Conservation (phyloP, 2,888 invertebrate species). For the Drosophila birchii region DNA sequence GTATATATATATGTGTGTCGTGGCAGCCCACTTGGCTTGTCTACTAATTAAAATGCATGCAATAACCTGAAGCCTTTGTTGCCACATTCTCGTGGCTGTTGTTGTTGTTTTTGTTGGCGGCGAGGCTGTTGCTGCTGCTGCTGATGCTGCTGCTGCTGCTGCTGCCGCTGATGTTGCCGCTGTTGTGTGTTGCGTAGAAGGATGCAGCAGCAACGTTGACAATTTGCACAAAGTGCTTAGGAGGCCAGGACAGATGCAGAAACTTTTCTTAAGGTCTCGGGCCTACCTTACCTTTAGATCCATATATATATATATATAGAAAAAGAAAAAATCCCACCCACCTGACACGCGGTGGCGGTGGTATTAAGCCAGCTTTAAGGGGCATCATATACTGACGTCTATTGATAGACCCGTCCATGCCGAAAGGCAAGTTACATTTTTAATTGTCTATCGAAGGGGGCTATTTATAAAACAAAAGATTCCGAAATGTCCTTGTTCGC, state of each 20-base stretch:
- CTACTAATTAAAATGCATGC: constrained; percentile 79
- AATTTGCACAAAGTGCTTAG: constrained; percentile 78
- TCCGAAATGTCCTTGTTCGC: constrained; percentile 62
- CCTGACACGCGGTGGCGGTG: constrained; percentile 8
- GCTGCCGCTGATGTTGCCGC: constrained; percentile 37
- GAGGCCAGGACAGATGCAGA: constrained; percentile 14
- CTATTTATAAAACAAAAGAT: constrained; percentile 69
- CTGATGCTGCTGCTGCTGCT: constrained; percentile 41
- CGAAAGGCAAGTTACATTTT: constrained; percentile 61
- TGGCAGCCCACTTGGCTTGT: constrained; percentile 80
- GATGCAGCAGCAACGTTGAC: constrained; percentile 66
- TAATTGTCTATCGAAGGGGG: constrained; percentile 73
- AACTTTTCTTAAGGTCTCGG: constrained; percentile 34
- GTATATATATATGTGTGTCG: constrained; percentile 27
- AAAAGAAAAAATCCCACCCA: constrained; percentile 19
- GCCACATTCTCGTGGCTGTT: constrained; percentile 65
- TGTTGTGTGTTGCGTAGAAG: constrained; percentile 69
- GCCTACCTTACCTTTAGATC: constrained; percentile 3
- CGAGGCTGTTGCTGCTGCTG: constrained; percentile 60
- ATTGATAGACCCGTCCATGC: constrained; percentile 61
- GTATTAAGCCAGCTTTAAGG: constrained; percentile 24
- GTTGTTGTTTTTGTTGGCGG: constrained; percentile 52
- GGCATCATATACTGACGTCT: constrained; percentile 34
- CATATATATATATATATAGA: neutral
- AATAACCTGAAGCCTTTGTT: constrained; percentile 80